A percentile compares a stretch with the other conserved stretches of the same genome.
Evolutionary conservation across 2,113 vertebrate species (phyloP).

Genomic region (Chaetodon auriga): DNA sequence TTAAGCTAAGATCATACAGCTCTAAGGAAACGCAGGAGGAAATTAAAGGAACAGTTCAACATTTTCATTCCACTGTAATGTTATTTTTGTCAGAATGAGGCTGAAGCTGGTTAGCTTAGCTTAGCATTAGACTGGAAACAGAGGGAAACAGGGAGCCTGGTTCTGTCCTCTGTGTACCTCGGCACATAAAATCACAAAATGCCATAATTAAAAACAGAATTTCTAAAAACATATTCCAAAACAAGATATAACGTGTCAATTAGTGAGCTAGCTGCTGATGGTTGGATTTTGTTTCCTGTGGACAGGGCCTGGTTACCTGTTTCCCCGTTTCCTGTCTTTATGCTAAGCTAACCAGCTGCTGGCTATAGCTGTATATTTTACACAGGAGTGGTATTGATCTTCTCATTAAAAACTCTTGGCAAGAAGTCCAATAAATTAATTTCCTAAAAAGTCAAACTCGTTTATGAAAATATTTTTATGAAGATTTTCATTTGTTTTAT

Average conservation of each 20-base stretch:
- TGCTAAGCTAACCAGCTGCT: not conserved
- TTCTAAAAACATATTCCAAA: not conserved
- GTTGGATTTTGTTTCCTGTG: not conserved
- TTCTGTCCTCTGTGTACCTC: no score
- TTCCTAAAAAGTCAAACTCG: not conserved
- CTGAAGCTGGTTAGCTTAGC: not conserved
- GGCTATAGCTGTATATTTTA: not conserved
- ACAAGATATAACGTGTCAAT: not conserved
- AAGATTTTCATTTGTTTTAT: not conserved
- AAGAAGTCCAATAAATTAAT: no score
- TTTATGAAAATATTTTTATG: not conserved
- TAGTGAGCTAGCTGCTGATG: not conserved
- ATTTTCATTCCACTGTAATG: not conserved
- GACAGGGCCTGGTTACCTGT: not conserved
- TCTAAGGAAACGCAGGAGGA: no score
- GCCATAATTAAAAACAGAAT: not conserved
- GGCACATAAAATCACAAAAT: no score
- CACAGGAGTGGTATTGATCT: not conserved
- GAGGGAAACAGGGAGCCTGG: no score
- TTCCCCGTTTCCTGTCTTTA: not conserved
- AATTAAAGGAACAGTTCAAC: not conserved
- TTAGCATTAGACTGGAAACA: not conserved
- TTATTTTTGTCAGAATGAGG: not conserved
- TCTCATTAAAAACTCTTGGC: not conserved
- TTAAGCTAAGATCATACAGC: no score